Evolutionary conservation across 92 coral and sea anemone species (phyloP).

Genomic region (Umimayanthus chanpuru): DNA sequence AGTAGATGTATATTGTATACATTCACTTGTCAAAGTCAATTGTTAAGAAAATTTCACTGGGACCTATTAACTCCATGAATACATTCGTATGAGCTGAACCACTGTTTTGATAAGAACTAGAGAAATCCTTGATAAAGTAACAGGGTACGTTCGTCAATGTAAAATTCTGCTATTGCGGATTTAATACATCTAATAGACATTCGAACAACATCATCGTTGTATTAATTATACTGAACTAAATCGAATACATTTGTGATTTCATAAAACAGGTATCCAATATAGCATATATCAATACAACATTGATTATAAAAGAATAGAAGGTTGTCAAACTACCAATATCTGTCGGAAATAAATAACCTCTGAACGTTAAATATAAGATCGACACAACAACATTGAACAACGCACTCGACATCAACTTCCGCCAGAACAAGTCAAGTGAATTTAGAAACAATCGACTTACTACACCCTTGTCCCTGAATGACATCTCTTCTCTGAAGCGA

Average conservation of each 20-base stretch:
- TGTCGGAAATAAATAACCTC: constrained; percentile 1
- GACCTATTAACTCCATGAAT: too few relatives aligned
- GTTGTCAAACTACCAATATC: neutral
- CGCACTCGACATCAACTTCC: constrained; percentile 1
- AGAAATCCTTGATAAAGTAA: too few relatives aligned
- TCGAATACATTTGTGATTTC: neutral
- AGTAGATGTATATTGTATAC: too few relatives aligned
- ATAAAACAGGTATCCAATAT: neutral
- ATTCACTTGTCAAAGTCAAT: too few relatives aligned
- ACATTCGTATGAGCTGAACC: too few relatives aligned
- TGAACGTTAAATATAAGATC: neutral
- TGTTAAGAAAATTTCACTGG: too few relatives aligned
- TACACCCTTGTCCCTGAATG: neutral
- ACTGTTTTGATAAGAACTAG: too few relatives aligned
- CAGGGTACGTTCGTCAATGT: too few relatives aligned
- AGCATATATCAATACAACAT: neutral
- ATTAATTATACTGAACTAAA: neutral
- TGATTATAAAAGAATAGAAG: neutral
- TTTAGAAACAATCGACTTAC: constrained; percentile 1
- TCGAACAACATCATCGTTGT: neutral
- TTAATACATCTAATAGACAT: neutral
- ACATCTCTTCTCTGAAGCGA: neutral
- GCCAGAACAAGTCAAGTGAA: neutral
- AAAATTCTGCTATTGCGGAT: neutral
- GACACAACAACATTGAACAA: neutral